Base-by-base conservation (phyloP, 2,888 invertebrate species). In the Gandaritis pyraliata region DNA sequence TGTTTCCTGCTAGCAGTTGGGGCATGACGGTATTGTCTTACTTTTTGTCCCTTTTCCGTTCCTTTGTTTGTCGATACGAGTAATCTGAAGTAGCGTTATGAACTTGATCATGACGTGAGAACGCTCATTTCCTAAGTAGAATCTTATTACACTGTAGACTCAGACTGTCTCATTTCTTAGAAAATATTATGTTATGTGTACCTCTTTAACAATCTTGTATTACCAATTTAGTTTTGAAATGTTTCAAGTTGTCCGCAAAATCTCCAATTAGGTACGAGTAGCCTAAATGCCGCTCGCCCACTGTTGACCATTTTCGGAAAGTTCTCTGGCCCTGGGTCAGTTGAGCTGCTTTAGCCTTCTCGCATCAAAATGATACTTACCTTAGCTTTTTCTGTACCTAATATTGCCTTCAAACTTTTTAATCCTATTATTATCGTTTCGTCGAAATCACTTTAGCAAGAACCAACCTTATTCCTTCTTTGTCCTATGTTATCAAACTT, bases 281-380 rank as follows among this genome's bases (percentile, higher is more conserved):
- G 71, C 78, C 81, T 76, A 84, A 87, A 88, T 88, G 87, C 80
- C 72, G 86, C 82, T 87, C 91, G 83, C 91, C 91, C 87, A 91
- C 91, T 64, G 67, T 54, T 66, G 41, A 66, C 89, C 87, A 75
- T 86, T 83, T 86, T 74, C 68, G 78, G 78, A 66, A 64, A 72
- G 75, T 75, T 75, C 75, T 74, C 74, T 74, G 82, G 77, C 83
- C 82, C 76, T 82, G 86, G 66, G 81, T 76, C 82, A 78, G 69
- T 75, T 80, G 74, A 70, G 65, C 65, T 71, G 65, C 65, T 72
- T 72, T 72, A 66, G 65, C 68, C 65, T 61, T 61, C 65, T 70
- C 68, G 63, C 53, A 48, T 54, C 23, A 48, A 61, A 66, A 61
- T 58, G 58, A 41, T 41, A 41, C 1, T 5, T 41, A 41, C n/a